Conservation (phyloP, 2,888 invertebrate species). For the Mamestra brassicae region DNA sequence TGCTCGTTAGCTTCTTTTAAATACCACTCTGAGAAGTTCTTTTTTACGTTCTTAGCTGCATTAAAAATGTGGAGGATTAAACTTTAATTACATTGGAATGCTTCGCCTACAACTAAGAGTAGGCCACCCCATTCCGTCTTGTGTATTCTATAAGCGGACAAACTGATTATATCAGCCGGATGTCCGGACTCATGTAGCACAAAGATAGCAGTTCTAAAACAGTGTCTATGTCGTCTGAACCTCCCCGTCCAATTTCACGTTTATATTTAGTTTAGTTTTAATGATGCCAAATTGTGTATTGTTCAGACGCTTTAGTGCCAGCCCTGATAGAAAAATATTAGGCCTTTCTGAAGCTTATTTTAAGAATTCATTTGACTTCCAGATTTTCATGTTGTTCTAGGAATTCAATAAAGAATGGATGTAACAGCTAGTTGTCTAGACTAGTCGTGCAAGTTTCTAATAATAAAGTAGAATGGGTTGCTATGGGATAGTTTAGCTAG, state of each 20-base stretch:
- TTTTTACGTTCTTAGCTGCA: neutral
- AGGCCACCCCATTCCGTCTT: slow-evolving; percentile 44
- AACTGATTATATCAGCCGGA: slow-evolving; percentile 24
- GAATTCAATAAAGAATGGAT: slow-evolving; percentile 41
- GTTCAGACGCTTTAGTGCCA: neutral
- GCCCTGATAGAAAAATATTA: neutral
- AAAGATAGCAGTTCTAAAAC: slow-evolving; percentile 24
- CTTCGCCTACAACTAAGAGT: slow-evolving; percentile 15
- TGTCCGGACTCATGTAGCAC: neutral
- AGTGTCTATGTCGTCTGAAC: neutral
- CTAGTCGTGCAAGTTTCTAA: slow-evolving; percentile 38
- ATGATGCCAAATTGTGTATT: too few species aligned
- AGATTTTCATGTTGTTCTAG: slow-evolving; percentile 25
- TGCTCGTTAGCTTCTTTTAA: neutral
- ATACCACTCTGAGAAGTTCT: neutral
- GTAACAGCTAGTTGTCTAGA: slow-evolving; percentile 51
- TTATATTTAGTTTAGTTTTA: neutral
- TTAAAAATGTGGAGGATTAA: neutral
- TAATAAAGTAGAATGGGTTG: slow-evolving; percentile 33
- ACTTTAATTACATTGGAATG: slow-evolving; percentile 13
- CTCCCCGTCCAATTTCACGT: neutral
- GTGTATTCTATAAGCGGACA: slow-evolving; percentile 8
- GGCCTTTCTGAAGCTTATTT: neutral
- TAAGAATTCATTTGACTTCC: slow-evolving; percentile 31
- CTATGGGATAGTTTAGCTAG: neutral